These are phyloP conservation scores for Liolophura sinensis DNA, from an alignment of 1,140 invertebrate species.

Conservation along the genomic window DNA sequence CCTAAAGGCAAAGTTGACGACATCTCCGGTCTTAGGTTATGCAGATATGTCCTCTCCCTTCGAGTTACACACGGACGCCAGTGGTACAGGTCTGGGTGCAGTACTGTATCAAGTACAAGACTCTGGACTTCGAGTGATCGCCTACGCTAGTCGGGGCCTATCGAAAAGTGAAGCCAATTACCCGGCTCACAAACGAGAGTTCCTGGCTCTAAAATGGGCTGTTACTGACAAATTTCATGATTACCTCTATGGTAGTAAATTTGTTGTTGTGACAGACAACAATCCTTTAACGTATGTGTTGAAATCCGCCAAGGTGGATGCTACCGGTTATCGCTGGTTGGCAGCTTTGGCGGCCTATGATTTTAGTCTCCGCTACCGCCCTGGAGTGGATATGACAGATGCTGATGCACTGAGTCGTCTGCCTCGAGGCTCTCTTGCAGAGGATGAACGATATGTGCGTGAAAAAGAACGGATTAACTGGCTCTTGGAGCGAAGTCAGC, in stretches of 20 bases:
- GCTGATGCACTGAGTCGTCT: too few species aligned
- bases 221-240: slow-evolving; percentile 20
- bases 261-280: slow-evolving; percentile 8
- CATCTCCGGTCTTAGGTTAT: slow-evolving; percentile 24
- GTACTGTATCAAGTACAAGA: slow-evolving; percentile 36
- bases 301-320: slow-evolving; percentile 1
- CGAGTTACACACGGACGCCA: slow-evolving; percentile 34
- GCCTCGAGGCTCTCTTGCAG: too few species aligned
- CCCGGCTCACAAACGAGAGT: slow-evolving; percentile 21
- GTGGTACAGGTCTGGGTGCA: slow-evolving; percentile 18
- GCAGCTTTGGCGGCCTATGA: too few species aligned
- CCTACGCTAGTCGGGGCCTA: slow-evolving; percentile 21
- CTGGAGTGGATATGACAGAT: slow-evolving; percentile 1
- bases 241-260: slow-evolving; percentile 9
- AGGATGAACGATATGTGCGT: too few species aligned
- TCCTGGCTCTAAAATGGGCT: slow-evolving; percentile 25
- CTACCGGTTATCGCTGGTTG: too few species aligned
- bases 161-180: slow-evolving; percentile 16
- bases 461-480: too few species aligned
- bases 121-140: slow-evolving; percentile 14
- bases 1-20: slow-evolving; percentile 15
- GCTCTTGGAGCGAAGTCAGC: too few species aligned
- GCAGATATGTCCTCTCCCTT: slow-evolving; percentile 20
- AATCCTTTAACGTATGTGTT: slow-evolving; percentile 4
- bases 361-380: slow-evolving; percentile 4